phyloP scores from a whole-genome alignment of 2,888 invertebrate genomes.

The Cantharis lateralis region DNA sequence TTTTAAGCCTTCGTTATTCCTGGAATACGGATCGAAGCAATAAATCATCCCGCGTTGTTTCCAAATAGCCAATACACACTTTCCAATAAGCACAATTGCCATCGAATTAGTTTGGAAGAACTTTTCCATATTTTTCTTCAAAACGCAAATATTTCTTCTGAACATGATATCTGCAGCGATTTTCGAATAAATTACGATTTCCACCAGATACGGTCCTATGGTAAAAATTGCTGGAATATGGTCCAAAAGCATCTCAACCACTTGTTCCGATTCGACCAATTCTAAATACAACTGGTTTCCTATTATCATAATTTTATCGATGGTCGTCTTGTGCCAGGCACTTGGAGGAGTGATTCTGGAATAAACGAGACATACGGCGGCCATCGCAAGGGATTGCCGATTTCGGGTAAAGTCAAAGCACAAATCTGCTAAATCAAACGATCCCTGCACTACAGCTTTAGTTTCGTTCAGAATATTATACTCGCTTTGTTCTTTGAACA shows the following conservation, averaged over 20 bases:
- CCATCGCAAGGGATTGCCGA: constrained; percentile 65
- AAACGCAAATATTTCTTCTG: constrained; percentile 60
- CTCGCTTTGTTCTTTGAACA: constrained; percentile 60
- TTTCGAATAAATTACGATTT: constrained; percentile 63
- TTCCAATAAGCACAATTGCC: constrained; percentile 64
- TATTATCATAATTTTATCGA: constrained; percentile 64
- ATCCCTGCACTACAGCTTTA: constrained; percentile 63
- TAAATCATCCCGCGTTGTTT: constrained; percentile 67
- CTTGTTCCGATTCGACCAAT: constrained; percentile 57
- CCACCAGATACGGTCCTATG: constrained; percentile 62
- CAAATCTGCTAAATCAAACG: constrained; percentile 63
- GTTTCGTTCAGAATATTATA: constrained; percentile 61
- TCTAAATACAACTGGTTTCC: constrained; percentile 65
- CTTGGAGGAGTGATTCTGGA: constrained; percentile 68
- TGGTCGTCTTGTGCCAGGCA: constrained; percentile 62
- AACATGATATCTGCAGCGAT: constrained; percentile 55
- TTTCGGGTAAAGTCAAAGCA: constrained; percentile 64
- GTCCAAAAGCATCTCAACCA: constrained; percentile 59
- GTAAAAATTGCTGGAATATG: constrained; percentile 63
- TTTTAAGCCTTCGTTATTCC: constrained; percentile 60
- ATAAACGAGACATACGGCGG: constrained; percentile 65
- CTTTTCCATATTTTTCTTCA: constrained; percentile 57
- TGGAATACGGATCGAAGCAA: constrained; percentile 68
- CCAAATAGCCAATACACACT: constrained; percentile 65
- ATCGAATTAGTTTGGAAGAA: constrained; percentile 60